A percentile compares a stretch with the other conserved stretches of the same genome.
These are phyloP conservation scores for Eonycteris spelaea DNA, from an alignment of 2,113 vertebrate genomes.

Conservation along the genomic window DNA sequence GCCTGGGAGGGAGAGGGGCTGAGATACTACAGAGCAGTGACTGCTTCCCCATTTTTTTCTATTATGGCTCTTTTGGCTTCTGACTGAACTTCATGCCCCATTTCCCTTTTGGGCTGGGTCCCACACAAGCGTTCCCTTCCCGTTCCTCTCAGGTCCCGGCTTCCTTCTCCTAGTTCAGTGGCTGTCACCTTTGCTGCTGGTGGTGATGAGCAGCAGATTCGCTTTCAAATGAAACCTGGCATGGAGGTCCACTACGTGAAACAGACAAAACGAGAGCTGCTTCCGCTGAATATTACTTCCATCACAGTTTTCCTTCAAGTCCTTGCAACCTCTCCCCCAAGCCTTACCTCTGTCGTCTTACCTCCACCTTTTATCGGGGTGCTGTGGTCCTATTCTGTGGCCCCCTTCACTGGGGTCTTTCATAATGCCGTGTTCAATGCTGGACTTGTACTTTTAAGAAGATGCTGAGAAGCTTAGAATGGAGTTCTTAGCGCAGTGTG, in stretches of 20 bases:
- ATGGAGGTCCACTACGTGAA: not conserved
- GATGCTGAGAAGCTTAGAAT: not conserved
- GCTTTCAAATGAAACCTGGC: not conserved
- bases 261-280: rapidly evolving
- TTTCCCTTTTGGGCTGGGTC: slow-evolving; percentile 27
- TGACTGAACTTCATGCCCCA: not conserved
- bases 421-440: not conserved
- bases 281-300: not conserved
- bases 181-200: not conserved
- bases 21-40: not conserved
- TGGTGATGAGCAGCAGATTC: not conserved
- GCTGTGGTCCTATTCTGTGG: too few relatives aligned
- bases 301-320: not conserved
- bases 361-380: not conserved
- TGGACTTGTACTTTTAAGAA: not conserved
- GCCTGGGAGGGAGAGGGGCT: not conserved
- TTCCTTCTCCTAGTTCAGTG: not conserved
- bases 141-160: not conserved
- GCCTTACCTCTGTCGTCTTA: not conserved
- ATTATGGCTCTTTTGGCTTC: not conserved
- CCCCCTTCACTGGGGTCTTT: not conserved
- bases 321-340: not conserved
- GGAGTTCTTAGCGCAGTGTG: not conserved
- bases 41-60: not conserved
- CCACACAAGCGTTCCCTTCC: not conserved